Percentiles rank a stretch among this genome's conserved stretches.
phyloP scores from a whole-genome alignment of 2,797 vertebrate genomes.

The Poliocrania exsul region DNA sequence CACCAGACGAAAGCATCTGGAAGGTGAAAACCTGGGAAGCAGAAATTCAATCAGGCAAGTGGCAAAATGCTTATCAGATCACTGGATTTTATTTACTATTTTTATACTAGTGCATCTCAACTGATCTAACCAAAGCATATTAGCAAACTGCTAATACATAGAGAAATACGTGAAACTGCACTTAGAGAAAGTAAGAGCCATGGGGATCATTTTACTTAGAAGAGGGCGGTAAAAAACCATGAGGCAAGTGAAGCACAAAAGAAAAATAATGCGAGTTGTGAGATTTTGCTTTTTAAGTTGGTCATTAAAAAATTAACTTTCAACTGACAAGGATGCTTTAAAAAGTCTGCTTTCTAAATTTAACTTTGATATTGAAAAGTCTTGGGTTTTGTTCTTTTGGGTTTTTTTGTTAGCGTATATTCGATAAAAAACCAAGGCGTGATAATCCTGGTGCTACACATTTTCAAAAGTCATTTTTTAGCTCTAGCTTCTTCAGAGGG shows the following conservation, averaged over 20 bases:
- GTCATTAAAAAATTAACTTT: conserved; percentile 6
- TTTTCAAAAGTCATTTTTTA: conserved; percentile 41
- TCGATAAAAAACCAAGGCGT: background rate
- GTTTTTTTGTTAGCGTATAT: background rate
- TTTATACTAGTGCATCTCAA: background rate
- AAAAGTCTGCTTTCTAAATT: conserved; percentile 32
- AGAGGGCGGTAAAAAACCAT: background rate
- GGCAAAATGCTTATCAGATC: background rate
- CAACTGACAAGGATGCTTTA: background rate
- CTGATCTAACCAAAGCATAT: background rate
- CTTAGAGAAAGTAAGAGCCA: background rate
- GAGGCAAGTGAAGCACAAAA: background rate
- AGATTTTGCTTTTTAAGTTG: conserved; percentile 11
- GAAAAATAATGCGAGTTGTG: conserved; percentile 1
- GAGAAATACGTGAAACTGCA: background rate
- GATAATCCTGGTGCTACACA: conserved; percentile 21
- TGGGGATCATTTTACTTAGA: background rate
- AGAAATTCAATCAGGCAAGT: background rate
- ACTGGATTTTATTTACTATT: background rate
- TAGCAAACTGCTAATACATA: background rate
- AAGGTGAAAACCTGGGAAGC: background rate
- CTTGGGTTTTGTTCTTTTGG: background rate
- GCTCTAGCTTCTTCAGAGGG: conserved; percentile 20
- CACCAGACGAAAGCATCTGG: background rate
- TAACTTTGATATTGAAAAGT: conserved; percentile 41